Conservation (phyloP, 2,797 vertebrate genomes). For the Melanotaenia maccullochi region DNA sequence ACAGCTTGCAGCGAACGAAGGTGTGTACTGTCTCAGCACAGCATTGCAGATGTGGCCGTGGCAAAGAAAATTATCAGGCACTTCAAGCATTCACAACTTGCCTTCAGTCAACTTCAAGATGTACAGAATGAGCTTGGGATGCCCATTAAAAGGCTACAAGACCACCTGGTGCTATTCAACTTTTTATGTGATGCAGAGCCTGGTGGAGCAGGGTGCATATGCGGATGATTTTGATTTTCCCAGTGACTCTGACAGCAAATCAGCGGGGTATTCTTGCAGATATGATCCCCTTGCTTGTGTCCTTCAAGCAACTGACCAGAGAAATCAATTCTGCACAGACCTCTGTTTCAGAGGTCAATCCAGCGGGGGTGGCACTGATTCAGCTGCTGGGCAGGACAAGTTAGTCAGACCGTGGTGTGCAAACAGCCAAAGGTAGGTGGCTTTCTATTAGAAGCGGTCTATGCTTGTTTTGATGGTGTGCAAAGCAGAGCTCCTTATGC, state of each 20-base stretch:
- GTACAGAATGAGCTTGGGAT: slow-evolving; percentile 2
- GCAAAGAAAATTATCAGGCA: not conserved
- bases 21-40: not conserved
- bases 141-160: not conserved
- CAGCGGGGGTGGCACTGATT: not conserved
- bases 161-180: slow-evolving; percentile 21
- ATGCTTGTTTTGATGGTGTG: not conserved
- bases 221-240: slow-evolving; percentile 18
- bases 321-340: slow-evolving; percentile 13
- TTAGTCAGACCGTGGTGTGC: too few relatives aligned
- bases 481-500: too few relatives aligned
- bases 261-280: slow-evolving; percentile 10
- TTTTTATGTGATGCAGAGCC: slow-evolving; percentile 18
- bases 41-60: not conserved
- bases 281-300: too few relatives aligned
- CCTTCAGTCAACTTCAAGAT: slow-evolving; percentile 2
- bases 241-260: not conserved
- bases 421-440: not conserved
- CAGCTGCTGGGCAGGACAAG: too few relatives aligned
- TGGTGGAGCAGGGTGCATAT: slow-evolving; percentile 18
- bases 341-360: slow-evolving; percentile 3
- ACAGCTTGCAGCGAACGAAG: not conserved
- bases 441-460: not conserved
- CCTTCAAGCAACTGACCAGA: slow-evolving; percentile 22
- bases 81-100: not conserved